Evolutionary conservation across 2,113 vertebrate species (phyloP), one percentile per base, ranked within the genome.

Genomic region (Condylura cristata): DNA sequence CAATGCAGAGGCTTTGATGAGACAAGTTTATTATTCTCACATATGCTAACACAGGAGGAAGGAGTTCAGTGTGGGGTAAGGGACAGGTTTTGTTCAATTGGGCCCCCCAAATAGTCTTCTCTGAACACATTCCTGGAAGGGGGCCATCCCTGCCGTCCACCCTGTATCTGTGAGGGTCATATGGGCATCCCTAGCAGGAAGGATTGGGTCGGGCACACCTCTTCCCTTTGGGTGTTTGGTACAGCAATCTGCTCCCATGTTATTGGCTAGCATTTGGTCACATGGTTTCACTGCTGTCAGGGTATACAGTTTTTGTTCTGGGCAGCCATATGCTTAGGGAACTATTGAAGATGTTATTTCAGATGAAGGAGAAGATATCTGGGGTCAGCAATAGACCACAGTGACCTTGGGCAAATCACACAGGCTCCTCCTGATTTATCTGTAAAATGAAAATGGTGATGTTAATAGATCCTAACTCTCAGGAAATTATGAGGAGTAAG

Each of bases 281-380:
- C 51, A 6, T 78, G 90, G 60, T 78, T 41, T 9, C 32, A 2
- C 37, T 76, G 34, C 85, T 61, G 6, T 24, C 58, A 82, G 65
- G 66, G 75, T 75, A 80, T 51, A 46, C 11, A 56, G 44, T 46
- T 90, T 89, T 94, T 90, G 90, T 95, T 90, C 32, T 44, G 24
- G 37, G 28, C 41, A 63, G 51, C 56, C n/a, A 30, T 16, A 6
- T 72, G 30, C 51, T 90, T 71, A 86, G 30, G 41, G 85, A 46
- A 56, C 86, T 66, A 81, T 12, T 60, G 22, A 39, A 46, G 41
- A 82, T 76, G 68, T 51, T 20, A 75, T 53, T 72, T 86, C n/a
- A 89, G 90, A 74, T 78, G 34, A 90, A 82, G 53, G 13, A 81
- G 61, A 16, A 72, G 39, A 26, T 83, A 60, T 72, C 44, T 85